Percentiles rank a stretch among this genome's conserved stretches.
Evolutionary conservation across 2,888 invertebrate species (phyloP).

Genomic region (Caenorhabditis plicata): DNA sequence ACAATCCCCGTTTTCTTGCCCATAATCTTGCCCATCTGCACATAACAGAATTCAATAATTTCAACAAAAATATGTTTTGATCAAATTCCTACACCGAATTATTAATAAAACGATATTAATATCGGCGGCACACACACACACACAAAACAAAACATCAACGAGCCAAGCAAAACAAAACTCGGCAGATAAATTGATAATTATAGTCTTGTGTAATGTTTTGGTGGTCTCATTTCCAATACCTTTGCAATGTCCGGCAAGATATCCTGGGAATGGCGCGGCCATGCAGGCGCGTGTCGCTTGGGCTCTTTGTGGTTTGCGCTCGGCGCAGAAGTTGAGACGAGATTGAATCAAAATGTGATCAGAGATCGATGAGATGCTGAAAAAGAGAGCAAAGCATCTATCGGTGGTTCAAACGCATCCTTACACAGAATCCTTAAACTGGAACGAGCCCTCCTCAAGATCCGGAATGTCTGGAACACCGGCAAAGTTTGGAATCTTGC

Average conservation of each 20-base stretch:
- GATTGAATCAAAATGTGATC: conserved; percentile 64
- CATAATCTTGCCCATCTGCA: too few species aligned
- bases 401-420: conserved; percentile 6
- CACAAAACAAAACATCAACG: too few species aligned
- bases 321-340: conserved; percentile 62
- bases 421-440: conserved; percentile 62
- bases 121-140: too few species aligned
- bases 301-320: conserved; percentile 62
- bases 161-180: too few species aligned
- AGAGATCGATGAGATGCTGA: conserved; percentile 63
- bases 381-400: conserved; percentile 2
- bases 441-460: conserved; percentile 61
- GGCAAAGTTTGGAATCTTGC: conserved; percentile 59
- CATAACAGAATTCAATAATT: too few species aligned
- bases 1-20: too few species aligned
- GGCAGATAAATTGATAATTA: too few species aligned
- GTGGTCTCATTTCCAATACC: conserved; percentile 11
- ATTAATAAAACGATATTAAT: too few species aligned
- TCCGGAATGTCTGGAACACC: conserved; percentile 64
- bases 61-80: too few species aligned
- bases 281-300: conserved; percentile 55
- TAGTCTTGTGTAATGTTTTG: too few species aligned
- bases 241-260: conserved; percentile 58
- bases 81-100: too few species aligned
- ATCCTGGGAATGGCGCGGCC: conserved; percentile 61